These are phyloP conservation scores for Ylistrum balloti DNA, from an alignment of 1,140 invertebrate genomes.

Conservation along the genomic window DNA sequence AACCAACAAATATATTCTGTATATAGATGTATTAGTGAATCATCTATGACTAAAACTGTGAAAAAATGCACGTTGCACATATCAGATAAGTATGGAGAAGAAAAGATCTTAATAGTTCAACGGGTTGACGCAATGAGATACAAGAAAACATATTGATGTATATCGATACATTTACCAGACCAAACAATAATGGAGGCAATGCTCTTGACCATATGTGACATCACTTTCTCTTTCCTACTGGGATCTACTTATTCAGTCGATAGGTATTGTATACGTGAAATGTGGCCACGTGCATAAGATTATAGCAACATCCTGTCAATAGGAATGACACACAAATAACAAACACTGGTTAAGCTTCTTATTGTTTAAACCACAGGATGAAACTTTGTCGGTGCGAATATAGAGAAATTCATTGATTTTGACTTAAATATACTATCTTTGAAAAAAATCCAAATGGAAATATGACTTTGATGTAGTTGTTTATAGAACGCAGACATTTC, in stretches of 20 bases:
- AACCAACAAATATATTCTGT: too few species aligned
- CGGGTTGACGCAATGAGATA: too few species aligned
- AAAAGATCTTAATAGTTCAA: too few species aligned
- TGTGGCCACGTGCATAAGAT: not conserved
- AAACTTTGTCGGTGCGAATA: not conserved
- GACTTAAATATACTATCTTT: conserved; percentile 24
- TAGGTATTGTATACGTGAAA: not conserved
- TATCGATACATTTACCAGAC: too few species aligned
- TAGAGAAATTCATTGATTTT: conserved; percentile 24
- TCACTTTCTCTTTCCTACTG: too few species aligned
- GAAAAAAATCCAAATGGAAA: not conserved
- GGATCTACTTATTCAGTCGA: not conserved
- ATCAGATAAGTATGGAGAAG: too few species aligned
- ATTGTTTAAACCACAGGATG: not conserved
- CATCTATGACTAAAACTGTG: too few species aligned
- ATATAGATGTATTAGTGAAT: too few species aligned
- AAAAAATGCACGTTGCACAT: too few species aligned
- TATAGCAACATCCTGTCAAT: not conserved
- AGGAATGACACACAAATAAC: not conserved
- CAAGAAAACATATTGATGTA: too few species aligned
- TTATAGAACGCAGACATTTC: not conserved
- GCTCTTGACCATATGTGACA: too few species aligned
- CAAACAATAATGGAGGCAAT: too few species aligned
- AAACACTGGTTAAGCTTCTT: not conserved
- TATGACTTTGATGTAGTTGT: conserved; percentile 18